Conservation (phyloP, 2,888 invertebrate genomes). For the Eueremaeus valkanovi region DNA sequence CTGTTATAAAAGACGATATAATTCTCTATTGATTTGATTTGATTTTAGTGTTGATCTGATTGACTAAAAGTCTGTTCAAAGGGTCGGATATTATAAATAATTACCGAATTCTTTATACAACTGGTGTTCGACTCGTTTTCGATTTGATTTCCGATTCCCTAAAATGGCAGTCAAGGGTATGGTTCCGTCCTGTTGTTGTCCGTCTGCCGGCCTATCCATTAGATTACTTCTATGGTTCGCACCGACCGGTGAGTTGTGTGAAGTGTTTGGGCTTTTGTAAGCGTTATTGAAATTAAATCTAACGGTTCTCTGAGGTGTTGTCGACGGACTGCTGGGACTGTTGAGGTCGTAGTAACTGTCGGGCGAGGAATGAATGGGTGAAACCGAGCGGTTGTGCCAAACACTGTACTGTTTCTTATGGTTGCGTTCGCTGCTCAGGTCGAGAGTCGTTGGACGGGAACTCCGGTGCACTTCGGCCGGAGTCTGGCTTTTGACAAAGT, state of each 20-base stretch:
- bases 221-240: slow-evolving; percentile 53
- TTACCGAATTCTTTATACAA: slow-evolving; percentile 29
- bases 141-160: slow-evolving; percentile 15
- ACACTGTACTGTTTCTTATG: background rate
- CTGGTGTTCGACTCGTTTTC: slow-evolving; percentile 9
- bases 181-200: slow-evolving; percentile 58
- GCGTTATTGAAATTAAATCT: slow-evolving; percentile 13
- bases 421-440: background rate
- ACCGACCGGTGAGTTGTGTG: background rate
- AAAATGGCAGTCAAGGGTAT: slow-evolving; percentile 56
- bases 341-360: slow-evolving; percentile 42
- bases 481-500: background rate
- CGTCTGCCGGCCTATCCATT: slow-evolving; percentile 60
- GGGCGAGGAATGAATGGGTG: slow-evolving; percentile 39
- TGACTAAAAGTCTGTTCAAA: background rate
- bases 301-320: background rate
- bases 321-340: slow-evolving; percentile 36
- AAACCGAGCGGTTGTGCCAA: slow-evolving; percentile 11
- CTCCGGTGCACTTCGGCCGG: background rate
- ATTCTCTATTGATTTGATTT: background rate
- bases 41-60: background rate
- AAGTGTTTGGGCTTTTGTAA: background rate
- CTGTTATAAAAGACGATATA: background rate
- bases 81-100: background rate
- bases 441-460: slow-evolving; percentile 20